phyloP scores from a whole-genome alignment of 2,888 invertebrate genomes.

The Lasius platythorax region DNA sequence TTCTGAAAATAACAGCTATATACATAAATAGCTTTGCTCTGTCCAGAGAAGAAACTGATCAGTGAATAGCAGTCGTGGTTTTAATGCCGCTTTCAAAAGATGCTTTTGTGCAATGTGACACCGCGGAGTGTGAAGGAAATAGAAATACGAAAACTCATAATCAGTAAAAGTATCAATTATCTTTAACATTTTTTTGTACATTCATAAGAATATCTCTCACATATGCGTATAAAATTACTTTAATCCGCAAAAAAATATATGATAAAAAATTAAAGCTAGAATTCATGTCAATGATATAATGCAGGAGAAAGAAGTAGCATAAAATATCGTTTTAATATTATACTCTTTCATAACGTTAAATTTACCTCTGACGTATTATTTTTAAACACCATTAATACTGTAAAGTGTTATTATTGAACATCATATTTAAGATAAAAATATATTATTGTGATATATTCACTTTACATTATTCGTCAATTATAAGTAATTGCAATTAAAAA shows the following conservation, averaged over 20 bases:
- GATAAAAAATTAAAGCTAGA: background rate
- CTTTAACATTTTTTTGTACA: background rate
- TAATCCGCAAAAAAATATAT: background rate
- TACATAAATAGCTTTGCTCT: background rate
- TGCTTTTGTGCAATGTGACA: background rate
- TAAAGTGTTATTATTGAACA: background rate
- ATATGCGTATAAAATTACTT: background rate
- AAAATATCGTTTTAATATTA: background rate
- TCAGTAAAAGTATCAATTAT: background rate
- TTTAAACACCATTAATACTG: background rate
- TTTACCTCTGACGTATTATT: background rate
- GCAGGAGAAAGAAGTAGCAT: background rate
- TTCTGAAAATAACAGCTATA: background rate
- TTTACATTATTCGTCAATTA: background rate
- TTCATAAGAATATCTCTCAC: background rate
- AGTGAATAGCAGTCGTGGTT: background rate
- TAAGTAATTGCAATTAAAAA: background rate
- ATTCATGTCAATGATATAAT: background rate
- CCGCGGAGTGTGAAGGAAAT: background rate
- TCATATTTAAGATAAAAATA: background rate
- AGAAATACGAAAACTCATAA: background rate
- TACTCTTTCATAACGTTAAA: background rate
- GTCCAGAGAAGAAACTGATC: background rate
- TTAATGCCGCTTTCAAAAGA: background rate
- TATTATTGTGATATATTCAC: background rate